Evolutionary conservation across 2,888 invertebrate genomes (phyloP).

Genomic region (Oligia fasciuncula): DNA sequence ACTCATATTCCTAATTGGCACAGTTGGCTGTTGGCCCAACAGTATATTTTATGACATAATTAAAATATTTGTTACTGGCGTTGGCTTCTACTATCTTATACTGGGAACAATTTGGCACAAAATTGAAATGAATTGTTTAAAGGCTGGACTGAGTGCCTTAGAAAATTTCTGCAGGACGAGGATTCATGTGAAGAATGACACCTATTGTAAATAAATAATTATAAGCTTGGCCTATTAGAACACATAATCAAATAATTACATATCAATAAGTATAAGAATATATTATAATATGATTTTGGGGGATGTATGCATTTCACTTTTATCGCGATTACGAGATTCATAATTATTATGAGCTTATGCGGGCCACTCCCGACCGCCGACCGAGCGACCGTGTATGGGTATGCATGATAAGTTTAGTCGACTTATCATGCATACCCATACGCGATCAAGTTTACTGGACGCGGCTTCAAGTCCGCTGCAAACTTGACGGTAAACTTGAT

Average conservation of each 20-base stretch:
- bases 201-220: conserved; percentile 14
- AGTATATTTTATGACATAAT: conserved; percentile 88
- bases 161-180: conserved; percentile 87
- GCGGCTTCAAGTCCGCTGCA: too few relatives aligned
- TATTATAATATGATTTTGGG: conserved; percentile 1
- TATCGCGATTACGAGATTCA: conserved; percentile 20
- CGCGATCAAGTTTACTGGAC: too few relatives aligned
- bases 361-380: too few relatives aligned
- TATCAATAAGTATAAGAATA: conserved; percentile 27
- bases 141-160: conserved; percentile 93
- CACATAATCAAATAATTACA: conserved; percentile 9
- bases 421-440: too few relatives aligned
- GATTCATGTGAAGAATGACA: conserved; percentile 50
- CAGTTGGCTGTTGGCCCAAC: conserved; percentile 87
- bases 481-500: too few relatives aligned
- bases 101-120: conserved; percentile 96
- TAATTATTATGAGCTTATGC: background rate
- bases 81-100: conserved; percentile 92
- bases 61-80: conserved; percentile 91
- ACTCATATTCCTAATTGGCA: conserved; percentile 88
- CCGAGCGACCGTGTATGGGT: too few relatives aligned
- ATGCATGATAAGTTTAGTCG: too few relatives aligned
- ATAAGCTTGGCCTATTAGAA: background rate
- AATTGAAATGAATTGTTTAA: conserved; percentile 94
- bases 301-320: conserved; percentile 32